Evolutionary conservation across 2,888 invertebrate genomes (phyloP).

Genomic region (Cheilosia vulpina): DNA sequence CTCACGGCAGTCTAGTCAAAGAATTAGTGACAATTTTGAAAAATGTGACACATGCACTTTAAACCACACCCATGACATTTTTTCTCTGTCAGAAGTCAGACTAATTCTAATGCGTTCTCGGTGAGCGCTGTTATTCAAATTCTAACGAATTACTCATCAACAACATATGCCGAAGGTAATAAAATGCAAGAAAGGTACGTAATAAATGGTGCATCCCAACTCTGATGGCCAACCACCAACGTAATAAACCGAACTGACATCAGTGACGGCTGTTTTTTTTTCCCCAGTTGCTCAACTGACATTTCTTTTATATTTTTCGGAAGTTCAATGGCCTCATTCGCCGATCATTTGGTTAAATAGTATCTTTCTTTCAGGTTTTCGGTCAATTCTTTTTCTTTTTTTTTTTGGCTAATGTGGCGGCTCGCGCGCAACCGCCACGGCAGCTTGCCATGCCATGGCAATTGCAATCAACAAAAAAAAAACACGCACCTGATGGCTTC

Average conservation of each 20-base stretch:
- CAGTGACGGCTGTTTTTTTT: conserved; percentile 21
- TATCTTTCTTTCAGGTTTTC: conserved; percentile 50
- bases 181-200: neutral
- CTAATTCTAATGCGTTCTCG: no score
- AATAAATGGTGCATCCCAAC: conserved; percentile 1
- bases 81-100: no score
- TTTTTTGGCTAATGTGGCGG: conserved; percentile 37
- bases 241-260: conserved; percentile 22
- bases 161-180: conserved; percentile 1
- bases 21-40: no score
- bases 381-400: neutral
- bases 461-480: conserved; percentile 24
- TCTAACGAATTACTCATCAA: neutral
- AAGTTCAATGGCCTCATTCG: conserved; percentile 68
- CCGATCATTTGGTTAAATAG: conserved; percentile 68
- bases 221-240: neutral
- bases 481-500: conserved; percentile 44
- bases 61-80: no score
- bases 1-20: no score
- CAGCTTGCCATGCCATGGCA: conserved; percentile 44
- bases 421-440: conserved; percentile 37
- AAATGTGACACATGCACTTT: no score
- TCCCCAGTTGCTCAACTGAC: conserved; percentile 16
- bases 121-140: neutral
- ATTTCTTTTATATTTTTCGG: conserved; percentile 56